phyloP scores from a whole-genome alignment of 2,113 vertebrate species.

The Calidris pugnax region DNA sequence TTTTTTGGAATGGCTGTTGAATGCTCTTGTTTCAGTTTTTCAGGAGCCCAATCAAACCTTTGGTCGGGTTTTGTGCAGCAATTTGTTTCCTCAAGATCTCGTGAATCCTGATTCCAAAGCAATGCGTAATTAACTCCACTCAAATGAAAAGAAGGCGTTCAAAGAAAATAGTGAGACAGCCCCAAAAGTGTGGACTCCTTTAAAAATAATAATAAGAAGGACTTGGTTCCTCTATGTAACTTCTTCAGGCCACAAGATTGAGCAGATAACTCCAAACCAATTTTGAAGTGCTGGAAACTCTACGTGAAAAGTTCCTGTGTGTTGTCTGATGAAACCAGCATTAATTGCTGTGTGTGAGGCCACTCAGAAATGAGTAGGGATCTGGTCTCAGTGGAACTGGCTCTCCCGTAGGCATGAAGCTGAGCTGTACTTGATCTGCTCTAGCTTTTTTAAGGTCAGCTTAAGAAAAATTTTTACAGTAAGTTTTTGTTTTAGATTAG shows the following conservation, averaged over 20 bases:
- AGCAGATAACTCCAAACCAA: neutral
- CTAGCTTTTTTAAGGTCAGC: neutral
- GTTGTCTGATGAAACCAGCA: neutral
- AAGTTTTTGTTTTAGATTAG: neutral
- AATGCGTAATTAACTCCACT: neutral
- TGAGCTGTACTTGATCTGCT: neutral
- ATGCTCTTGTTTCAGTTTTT: neutral
- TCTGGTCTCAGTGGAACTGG: neutral
- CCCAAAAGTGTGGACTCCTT: neutral
- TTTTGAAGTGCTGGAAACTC: neutral
- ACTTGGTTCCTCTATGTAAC: neutral
- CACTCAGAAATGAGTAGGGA: neutral
- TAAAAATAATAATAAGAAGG: neutral
- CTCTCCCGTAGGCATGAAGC: neutral
- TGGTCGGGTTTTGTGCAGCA: neutral
- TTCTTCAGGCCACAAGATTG: neutral
- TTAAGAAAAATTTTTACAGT: neutral
- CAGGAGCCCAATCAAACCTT: neutral
- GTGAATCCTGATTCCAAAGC: neutral
- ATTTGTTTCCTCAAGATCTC: neutral
- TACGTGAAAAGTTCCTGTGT: neutral
- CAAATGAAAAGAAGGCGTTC: neutral
- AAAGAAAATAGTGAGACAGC: neutral
- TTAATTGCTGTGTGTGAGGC: neutral
- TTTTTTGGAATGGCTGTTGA: neutral